A percentile compares a stretch with the other conserved stretches of the same genome.
phyloP scores from a whole-genome alignment of 2,113 vertebrate species.

The Cyphomyrus discorhynchus region DNA sequence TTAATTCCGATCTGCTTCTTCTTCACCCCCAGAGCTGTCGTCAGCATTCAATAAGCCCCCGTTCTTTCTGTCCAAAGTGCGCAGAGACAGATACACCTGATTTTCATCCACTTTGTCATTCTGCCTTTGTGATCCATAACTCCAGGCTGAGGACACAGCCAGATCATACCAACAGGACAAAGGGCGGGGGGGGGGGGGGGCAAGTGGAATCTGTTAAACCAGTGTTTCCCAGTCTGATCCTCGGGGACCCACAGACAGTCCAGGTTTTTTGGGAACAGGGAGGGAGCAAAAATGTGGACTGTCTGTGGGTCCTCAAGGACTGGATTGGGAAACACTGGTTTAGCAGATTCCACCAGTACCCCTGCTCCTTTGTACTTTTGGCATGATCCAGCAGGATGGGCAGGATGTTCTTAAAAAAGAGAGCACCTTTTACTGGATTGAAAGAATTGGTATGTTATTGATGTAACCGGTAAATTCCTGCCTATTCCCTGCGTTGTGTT shows the following conservation, averaged over 20 bases:
- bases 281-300: not conserved
- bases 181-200: too few species aligned
- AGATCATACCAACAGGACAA: not conserved
- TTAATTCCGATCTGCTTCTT: not conserved
- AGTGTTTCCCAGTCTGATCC: not conserved
- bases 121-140: not conserved
- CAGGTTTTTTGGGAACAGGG: not conserved
- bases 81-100: not conserved
- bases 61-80: not conserved
- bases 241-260: not conserved
- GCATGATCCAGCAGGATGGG: not conserved
- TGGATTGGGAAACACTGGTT: not conserved
- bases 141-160: not conserved
- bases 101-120: not conserved
- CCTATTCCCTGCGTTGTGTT: too few species aligned
- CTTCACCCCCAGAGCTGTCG: not conserved
- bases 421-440: not conserved
- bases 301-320: not conserved
- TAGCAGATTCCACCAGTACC: not conserved
- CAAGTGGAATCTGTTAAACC: not conserved
- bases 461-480: too few species aligned
- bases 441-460: not conserved
- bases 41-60: not conserved
- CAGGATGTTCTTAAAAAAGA: not conserved
- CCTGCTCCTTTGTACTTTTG: not conserved